Conservation (phyloP, 1,140 invertebrate genomes). For the Copidosoma floridanum region DNA sequence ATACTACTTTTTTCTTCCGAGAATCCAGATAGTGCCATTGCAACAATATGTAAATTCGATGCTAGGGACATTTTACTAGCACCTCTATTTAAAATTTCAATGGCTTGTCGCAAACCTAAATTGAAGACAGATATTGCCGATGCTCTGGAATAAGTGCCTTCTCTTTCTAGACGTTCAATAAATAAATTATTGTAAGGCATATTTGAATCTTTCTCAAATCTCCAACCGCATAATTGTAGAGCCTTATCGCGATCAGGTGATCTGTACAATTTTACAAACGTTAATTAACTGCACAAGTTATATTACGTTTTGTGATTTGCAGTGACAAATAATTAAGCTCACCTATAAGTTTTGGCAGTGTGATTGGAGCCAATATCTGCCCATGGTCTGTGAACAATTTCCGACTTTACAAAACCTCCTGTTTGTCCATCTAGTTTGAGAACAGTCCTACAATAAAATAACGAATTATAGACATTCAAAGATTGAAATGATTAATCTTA, state of each 20-base stretch:
- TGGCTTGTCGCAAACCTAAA: conserved; percentile 77
- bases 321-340: too few relatives aligned
- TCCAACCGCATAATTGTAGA: conserved; percentile 85
- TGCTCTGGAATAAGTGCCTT: conserved; percentile 73
- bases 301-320: too few relatives aligned
- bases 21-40: conserved; percentile 88
- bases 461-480: background rate
- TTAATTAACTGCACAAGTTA: too few relatives aligned
- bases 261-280: too few relatives aligned
- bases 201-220: conserved; percentile 65
- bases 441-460: conserved; percentile 42
- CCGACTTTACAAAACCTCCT: conserved; percentile 46
- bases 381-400: conserved; percentile 48
- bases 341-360: conserved; percentile 53
- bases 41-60: conserved; percentile 67
- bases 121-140: conserved; percentile 90
- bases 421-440: conserved; percentile 50
- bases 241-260: conserved; percentile 76
- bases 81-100: conserved; percentile 79
- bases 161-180: conserved; percentile 63
- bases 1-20: conserved; percentile 77
- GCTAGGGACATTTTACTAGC: conserved; percentile 50
- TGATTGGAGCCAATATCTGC: conserved; percentile 52
- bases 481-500: background rate
- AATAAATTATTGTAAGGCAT: conserved; percentile 54